phyloP scores from a whole-genome alignment of 2,113 vertebrate species.

The Mirza zaza region DNA sequence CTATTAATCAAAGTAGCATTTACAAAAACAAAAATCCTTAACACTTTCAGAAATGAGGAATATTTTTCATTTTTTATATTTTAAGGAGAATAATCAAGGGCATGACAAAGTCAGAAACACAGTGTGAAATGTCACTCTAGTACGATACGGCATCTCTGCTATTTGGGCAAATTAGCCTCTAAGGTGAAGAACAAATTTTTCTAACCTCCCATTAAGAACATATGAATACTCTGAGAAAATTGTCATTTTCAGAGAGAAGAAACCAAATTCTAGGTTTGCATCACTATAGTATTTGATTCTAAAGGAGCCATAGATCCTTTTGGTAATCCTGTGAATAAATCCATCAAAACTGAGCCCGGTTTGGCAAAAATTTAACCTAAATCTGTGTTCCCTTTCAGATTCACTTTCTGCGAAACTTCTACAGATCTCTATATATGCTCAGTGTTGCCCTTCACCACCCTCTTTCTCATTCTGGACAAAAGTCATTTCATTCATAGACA shows the following conservation, averaged over 20 bases:
- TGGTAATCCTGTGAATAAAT: not conserved
- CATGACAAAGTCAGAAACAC: not conserved
- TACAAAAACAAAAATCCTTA: not conserved
- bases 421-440: not conserved
- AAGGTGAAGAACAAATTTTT: not conserved
- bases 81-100: not conserved
- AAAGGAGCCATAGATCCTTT: not conserved
- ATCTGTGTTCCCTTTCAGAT: not conserved
- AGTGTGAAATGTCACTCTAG: not conserved
- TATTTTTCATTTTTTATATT: not conserved
- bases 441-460: not conserved
- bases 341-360: not conserved
- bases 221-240: not conserved
- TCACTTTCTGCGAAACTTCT: not conserved
- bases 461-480: not conserved
- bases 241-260: not conserved
- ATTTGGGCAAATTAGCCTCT: slow-evolving; percentile 1
- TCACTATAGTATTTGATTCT: slow-evolving; percentile 24
- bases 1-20: not conserved
- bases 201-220: not conserved
- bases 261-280: not conserved
- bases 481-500: slow-evolving; percentile 5
- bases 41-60: not conserved
- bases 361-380: not conserved
- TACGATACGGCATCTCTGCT: not conserved